Evolutionary conservation across 1,140 invertebrate genomes (phyloP).

Genomic region (Mesaphorura yosii): DNA sequence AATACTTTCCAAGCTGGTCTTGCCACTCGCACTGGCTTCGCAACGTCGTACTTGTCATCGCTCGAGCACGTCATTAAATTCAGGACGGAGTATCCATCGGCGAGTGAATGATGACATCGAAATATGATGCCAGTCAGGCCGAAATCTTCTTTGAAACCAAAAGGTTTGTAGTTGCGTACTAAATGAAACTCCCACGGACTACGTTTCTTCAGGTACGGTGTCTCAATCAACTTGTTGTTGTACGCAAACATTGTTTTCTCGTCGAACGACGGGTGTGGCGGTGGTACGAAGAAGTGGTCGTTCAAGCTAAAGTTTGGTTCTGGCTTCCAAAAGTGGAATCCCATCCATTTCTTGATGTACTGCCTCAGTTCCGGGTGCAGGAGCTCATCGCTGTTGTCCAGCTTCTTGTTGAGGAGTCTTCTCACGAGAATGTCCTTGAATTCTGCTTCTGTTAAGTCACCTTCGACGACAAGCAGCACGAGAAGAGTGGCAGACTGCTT

Average conservation of each 20-base stretch:
- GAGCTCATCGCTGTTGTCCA: too few species aligned
- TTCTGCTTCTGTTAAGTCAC: constrained; percentile 16
- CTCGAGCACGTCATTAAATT: neutral
- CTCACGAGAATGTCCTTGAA: too few species aligned
- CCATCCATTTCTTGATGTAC: constrained; percentile 7
- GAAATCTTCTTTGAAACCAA: neutral
- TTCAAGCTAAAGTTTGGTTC: constrained; percentile 14
- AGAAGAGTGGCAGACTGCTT: constrained; percentile 16
- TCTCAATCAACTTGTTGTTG: constrained; percentile 4
- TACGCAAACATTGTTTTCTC: neutral
- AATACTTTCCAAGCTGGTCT: neutral
- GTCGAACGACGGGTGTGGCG: neutral
- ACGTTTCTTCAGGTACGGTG: constrained; percentile 3
- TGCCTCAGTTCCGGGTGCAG: constrained; percentile 13
- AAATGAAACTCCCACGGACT: constrained; percentile 19
- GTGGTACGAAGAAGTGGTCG: constrained; percentile 16
- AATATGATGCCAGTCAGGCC: neutral
- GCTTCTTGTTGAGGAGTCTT: too few species aligned
- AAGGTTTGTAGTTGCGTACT: neutral
- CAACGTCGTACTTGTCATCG: neutral
- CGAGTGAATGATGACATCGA: neutral
- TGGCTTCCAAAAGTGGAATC: constrained; percentile 19
- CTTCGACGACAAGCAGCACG: constrained; percentile 23
- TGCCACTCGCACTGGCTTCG: neutral
- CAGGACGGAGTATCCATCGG: neutral